Base-by-base conservation (phyloP, 1,140 invertebrate genomes). In the Drosophila pandora region DNA sequence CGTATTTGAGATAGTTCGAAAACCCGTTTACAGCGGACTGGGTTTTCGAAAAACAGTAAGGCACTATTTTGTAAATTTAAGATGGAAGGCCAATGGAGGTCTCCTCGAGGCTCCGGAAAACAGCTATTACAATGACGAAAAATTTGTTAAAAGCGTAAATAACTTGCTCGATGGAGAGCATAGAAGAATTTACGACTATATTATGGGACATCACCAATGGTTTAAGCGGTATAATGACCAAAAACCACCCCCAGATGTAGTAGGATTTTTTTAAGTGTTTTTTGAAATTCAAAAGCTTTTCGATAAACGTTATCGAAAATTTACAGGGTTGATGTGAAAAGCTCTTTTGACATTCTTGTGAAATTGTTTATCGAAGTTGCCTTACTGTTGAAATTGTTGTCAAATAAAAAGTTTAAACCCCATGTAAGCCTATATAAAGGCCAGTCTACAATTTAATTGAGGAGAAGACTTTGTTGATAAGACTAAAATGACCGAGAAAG, bases 71-170 rank as follows among this genome's bases (percentile, higher is more conserved):
- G 25, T 21, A 13, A 37, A 59, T 23, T 23, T 68, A 10, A 85
- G 80, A 21, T 85, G 76, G 81, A 23, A 22, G 7, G 62, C 47
- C 0, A 68, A 63, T 8, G 81, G 69, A 30, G 78, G 80, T 48
- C 17, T 74, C 7, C 23, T 85, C 7, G 81, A 85, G 30, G 81
- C 81, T 1, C 76, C 81, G 1, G 22, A 45, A 3, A 80, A 68
- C 10, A 79, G 62, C 12, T 43, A 53, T 8, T 85, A 57, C 34
- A 80, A 60, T 23, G 57, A 85, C 23, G 69, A 70, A 10, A 56
- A 58, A 0, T 32, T 85, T 17, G 13, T 60, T 1, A 85, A 55
- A 53, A 34, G 10, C 1, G 22, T 85, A 6, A 49, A 8, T 8
- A 47, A 71, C 8, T 52, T 85, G 28, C 57, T 62, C 22, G 25